Base-by-base conservation (phyloP, 2,797 vertebrate genomes). In the Apodemus agrarius region DNA sequence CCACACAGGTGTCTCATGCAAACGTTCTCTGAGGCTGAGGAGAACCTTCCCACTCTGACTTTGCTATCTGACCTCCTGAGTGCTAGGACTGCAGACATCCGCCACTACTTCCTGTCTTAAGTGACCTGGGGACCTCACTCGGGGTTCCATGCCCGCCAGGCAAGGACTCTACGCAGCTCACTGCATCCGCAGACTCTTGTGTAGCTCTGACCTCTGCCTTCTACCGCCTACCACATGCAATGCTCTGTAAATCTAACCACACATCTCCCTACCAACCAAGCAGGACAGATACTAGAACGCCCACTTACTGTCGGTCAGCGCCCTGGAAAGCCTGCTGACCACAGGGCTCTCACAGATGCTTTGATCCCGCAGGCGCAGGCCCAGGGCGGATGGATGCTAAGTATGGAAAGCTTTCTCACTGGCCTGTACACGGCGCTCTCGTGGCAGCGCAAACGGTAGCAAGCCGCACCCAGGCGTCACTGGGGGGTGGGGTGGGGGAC, bases 171-270 rank as follows among this genome's bases (percentile, higher is more conserved):
- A 31, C 16, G 26, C 43, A 31, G 26, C 21, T 16, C 65, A 17
- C 46, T 29, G 26, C n/a, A 59, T 31, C 49, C 9, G 24, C 49
- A 46, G 6, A 74, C 59, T 52, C 46, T 21, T 40, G 57, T 9
- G 12, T 7, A 14, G 34, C 90, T 37, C 49, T 43, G 31, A 7
- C 0, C 24, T 81, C 52, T 37, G 65, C 46, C 5, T 19, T 74
- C 63, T 16, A 40, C 43, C 81, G 67, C 21, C 74, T 88, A 57
- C 78, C 24, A 13, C 0, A 0, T 29, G 63, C 49, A 76, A 81
- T 7, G 72, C 78, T 89, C 7, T 69, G 52, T 72, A 94, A 40
- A 61, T 22, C 75, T 93, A 37, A 85, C 37, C 88, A 63, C 10
- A 5, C 43, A 85, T 69, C 80, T 37, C 57, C 83, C 84, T 59